Conservation (phyloP, 2,797 vertebrate species). For the Acanthis flammea region DNA sequence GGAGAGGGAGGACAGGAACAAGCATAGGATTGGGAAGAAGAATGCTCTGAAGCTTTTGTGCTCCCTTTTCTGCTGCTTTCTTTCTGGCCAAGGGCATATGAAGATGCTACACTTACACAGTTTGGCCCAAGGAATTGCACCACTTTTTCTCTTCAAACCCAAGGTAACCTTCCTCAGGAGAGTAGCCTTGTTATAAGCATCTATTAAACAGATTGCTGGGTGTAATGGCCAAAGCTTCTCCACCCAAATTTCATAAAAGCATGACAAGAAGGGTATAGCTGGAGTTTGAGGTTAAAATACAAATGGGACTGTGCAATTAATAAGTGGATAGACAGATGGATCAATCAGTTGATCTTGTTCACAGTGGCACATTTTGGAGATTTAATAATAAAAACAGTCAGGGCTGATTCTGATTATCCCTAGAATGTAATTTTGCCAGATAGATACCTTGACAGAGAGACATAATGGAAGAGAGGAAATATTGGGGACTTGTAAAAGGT, state of each 20-base stretch:
- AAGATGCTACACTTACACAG: neutral
- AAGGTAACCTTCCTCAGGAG: neutral
- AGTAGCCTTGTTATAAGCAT: neutral
- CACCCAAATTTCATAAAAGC: neutral
- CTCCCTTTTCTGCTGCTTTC: constrained; percentile 26
- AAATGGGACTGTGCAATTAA: neutral
- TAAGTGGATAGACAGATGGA: neutral
- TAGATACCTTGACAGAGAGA: neutral
- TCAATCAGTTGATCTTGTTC: neutral
- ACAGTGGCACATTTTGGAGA: neutral
- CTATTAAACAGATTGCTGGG: neutral
- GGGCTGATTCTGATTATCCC: neutral
- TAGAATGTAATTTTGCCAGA: neutral
- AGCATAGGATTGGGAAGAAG: constrained; percentile 28
- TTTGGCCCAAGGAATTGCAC: neutral
- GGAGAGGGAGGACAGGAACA: constrained; percentile 21
- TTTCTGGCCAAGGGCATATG: neutral
- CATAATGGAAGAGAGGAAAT: neutral
- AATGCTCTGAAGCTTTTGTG: constrained; percentile 54
- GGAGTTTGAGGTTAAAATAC: neutral
- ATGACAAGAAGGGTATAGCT: neutral
- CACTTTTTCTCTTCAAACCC: neutral
- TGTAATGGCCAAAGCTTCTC: neutral
- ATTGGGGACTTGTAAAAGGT: neutral
- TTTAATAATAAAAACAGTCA: neutral